Evolutionary conservation across 2,888 invertebrate species (phyloP).

Genomic region (Schizotus pectinicornis): DNA sequence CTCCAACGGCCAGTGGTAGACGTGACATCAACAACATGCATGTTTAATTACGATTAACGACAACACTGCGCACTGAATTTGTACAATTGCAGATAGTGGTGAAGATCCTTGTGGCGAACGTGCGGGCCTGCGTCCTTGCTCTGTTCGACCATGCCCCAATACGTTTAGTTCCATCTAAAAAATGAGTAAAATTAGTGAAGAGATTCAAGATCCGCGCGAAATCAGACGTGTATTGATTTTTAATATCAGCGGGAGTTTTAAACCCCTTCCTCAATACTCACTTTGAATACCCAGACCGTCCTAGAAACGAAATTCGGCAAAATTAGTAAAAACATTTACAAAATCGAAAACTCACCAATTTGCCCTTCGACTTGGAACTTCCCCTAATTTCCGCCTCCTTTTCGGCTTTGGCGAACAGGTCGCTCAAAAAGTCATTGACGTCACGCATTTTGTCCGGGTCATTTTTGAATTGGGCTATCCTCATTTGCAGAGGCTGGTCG

Average conservation of each 20-base stretch:
- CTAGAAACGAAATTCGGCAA: slow-evolving; percentile 39
- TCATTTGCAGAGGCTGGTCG: slow-evolving; percentile 48
- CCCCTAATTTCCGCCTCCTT: slow-evolving; percentile 51
- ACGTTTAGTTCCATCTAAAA: slow-evolving; percentile 56
- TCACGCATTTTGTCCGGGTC: slow-evolving; percentile 56
- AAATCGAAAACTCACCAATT: slow-evolving; percentile 47
- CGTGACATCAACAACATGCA: slow-evolving; percentile 5
- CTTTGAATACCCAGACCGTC: slow-evolving; percentile 51
- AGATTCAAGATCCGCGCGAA: not conserved
- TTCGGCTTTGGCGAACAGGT: slow-evolving; percentile 54
- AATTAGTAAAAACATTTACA: slow-evolving; percentile 5
- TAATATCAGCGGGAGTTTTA: slow-evolving; percentile 7
- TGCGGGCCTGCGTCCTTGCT: slow-evolving; percentile 55
- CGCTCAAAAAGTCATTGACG: slow-evolving; percentile 55
- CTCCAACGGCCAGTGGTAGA: not conserved
- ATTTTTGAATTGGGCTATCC: slow-evolving; percentile 54
- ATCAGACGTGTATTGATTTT: slow-evolving; percentile 17
- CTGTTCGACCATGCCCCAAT: slow-evolving; percentile 57
- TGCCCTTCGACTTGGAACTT: slow-evolving; percentile 45
- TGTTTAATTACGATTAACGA: slow-evolving; percentile 32
- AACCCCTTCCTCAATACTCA: slow-evolving; percentile 43
- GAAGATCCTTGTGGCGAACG: slow-evolving; percentile 56
- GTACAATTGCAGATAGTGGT: slow-evolving; percentile 59
- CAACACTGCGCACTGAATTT: slow-evolving; percentile 54
- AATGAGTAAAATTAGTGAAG: slow-evolving; percentile 1